Evolutionary conservation across 1,140 invertebrate genomes (phyloP).

Genomic region (Manduca sexta): DNA sequence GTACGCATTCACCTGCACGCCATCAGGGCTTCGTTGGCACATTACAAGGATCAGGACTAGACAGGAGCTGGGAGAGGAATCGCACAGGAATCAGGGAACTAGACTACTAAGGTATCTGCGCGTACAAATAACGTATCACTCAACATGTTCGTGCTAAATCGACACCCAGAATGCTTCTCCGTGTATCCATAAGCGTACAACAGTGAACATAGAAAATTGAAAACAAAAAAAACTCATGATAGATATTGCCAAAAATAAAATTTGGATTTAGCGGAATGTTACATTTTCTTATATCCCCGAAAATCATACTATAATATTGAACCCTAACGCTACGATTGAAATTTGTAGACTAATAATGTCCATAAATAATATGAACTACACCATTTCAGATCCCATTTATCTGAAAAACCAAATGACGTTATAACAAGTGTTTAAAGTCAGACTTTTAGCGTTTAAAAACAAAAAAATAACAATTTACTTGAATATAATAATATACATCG

Average conservation of each 20-base stretch:
- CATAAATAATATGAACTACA: constrained; percentile 59
- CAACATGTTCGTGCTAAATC: too few relatives aligned
- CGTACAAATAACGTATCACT: too few relatives aligned
- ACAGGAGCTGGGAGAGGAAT: constrained; percentile 58
- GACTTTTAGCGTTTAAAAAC: constrained; percentile 65
- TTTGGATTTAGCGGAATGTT: constrained; percentile 59
- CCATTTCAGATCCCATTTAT: constrained; percentile 50
- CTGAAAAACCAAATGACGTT: constrained; percentile 50
- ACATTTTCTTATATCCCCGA: constrained; percentile 52
- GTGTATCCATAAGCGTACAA: too few relatives aligned
- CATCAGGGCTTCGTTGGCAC: constrained; percentile 60
- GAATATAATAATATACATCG: constrained; percentile 67
- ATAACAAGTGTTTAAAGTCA: constrained; percentile 69
- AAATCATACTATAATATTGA: constrained; percentile 42
- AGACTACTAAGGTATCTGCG: neutral
- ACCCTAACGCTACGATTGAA: constrained; percentile 43
- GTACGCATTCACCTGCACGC: constrained; percentile 33
- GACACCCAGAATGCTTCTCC: too few relatives aligned
- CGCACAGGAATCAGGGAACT: constrained; percentile 33
- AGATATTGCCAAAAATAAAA: constrained; percentile 19
- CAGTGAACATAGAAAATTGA: too few relatives aligned
- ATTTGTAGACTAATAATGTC: constrained; percentile 51
- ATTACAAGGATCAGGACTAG: constrained; percentile 62
- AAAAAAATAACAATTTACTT: constrained; percentile 68
- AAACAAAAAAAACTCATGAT: neutral